Conservation (phyloP, 2,113 vertebrate genomes). For the Cisticola juncidis region DNA sequence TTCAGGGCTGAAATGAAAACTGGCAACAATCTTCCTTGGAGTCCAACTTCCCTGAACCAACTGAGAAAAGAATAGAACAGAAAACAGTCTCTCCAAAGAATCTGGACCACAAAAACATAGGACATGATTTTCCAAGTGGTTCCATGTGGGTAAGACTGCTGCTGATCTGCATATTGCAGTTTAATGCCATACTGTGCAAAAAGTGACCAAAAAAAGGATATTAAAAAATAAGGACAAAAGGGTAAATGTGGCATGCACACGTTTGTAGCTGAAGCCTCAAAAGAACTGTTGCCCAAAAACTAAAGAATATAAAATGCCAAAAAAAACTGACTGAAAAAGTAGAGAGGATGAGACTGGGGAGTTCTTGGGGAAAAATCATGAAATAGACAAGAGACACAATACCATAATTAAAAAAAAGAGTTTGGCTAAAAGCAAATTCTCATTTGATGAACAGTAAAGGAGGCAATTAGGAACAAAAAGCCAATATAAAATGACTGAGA, state of each 20-base stretch:
- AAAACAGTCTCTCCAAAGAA: background rate
- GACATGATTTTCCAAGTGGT: background rate
- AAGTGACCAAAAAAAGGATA: background rate
- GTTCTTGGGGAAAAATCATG: background rate
- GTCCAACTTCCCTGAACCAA: background rate
- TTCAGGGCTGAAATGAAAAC: background rate
- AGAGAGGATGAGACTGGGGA: background rate
- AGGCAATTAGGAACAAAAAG: conserved; percentile 28
- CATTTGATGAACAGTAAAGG: background rate
- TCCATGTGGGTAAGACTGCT: background rate
- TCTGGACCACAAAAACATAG: background rate
- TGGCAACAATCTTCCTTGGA: background rate
- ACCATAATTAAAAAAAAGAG: background rate
- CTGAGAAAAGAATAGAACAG: background rate
- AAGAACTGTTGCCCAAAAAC: background rate
- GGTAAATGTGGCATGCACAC: background rate
- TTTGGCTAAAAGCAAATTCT: background rate
- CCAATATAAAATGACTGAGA: conserved; percentile 3
- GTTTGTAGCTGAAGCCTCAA: background rate
- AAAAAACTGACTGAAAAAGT: background rate
- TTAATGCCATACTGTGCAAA: background rate
- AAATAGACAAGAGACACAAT: background rate
- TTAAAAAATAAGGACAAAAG: background rate
- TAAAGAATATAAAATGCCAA: background rate
- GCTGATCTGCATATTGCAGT: background rate